Base-by-base conservation (phyloP, 2,888 invertebrate genomes). In the Ariolimax columbianus region DNA sequence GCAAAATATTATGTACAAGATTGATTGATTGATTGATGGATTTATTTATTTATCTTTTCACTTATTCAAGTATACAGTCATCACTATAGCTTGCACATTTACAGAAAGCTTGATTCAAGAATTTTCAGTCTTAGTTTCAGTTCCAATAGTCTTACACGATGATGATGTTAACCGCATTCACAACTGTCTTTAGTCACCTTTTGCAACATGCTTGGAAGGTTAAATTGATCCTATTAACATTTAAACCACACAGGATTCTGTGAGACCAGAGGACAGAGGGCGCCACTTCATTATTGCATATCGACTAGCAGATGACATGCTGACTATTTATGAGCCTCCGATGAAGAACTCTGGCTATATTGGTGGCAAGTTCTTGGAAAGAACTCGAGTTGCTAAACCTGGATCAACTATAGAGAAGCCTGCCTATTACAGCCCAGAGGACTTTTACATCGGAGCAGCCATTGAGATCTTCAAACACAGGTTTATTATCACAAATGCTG, bases 401-500 rank as follows among this genome's bases (percentile, higher is more conserved):
- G 96, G 96, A 87, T 90, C 90, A 68, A 89, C 91, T 19, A 96
- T 96, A 2, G 96, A 96, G 90, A 95, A 96, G 91, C 97, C 97
- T 0, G 95, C 95, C 4, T 97, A 96, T 93, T 97, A 96, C 91
- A 96, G 96, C 0, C 97, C 97, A 0, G 96, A 96, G 55, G 97
- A 97, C 94, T 97, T 98, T 92, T 96, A 95, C 92, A 96, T 97
- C 87, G 97, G 97, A 14, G 96, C 96, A 0, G 95, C 95, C 86
- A 95, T 97, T 70, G 96, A 96, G 1, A 95, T 97, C 3, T 97
- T 96, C 93, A 96, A 96, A 88, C 97, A 97, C 93, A 95, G 96
- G 68, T 97, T 98, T 93, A 95, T 95, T 89, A 96, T 98, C 88
- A 96, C 95, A 55, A 97, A 96, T 1, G 97, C 97, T 1, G 98